phyloP scores from a whole-genome alignment of 1,140 invertebrate genomes.

The Kradibia gibbosae region DNA sequence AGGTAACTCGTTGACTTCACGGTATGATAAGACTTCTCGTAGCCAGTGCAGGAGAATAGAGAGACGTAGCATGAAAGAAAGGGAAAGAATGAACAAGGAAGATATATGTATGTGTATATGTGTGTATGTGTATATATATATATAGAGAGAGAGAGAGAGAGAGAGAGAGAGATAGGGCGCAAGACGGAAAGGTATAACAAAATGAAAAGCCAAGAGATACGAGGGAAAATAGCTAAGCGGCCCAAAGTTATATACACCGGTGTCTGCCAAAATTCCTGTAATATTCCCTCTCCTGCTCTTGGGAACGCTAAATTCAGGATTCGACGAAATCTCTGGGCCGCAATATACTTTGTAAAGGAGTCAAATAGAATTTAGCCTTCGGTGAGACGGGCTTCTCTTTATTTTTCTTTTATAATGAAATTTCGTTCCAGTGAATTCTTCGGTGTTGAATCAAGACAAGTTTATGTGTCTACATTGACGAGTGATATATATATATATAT shows the following conservation, averaged over 20 bases:
- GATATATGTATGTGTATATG: no score
- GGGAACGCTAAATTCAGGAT: conserved; percentile 27
- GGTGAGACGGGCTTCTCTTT: neutral
- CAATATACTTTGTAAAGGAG: conserved; percentile 45
- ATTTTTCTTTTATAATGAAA: neutral
- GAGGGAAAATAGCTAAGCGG: conserved; percentile 25
- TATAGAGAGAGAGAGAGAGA: no score
- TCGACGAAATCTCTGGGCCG: conserved; percentile 34
- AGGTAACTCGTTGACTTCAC: conserved; percentile 42
- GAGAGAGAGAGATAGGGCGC: no score
- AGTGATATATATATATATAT: neutral
- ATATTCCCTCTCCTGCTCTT: neutral
- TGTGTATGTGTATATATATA: no score
- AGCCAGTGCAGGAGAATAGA: neutral
- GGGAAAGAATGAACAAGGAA: no score
- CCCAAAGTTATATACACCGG: neutral
- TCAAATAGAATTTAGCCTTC: conserved; percentile 39
- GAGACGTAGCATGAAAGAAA: no score
- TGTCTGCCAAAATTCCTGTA: neutral
- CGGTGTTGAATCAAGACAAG: neutral
- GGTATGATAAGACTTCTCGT: conserved; percentile 44
- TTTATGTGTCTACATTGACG: neutral
- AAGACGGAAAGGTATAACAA: neutral
- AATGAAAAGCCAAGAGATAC: neutral
- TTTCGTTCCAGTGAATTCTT: conserved; percentile 34